A percentile compares a stretch with the other conserved stretches of the same genome.
Conservation (phyloP, 2,888 invertebrate species). For the Drosophila crucigera region DNA sequence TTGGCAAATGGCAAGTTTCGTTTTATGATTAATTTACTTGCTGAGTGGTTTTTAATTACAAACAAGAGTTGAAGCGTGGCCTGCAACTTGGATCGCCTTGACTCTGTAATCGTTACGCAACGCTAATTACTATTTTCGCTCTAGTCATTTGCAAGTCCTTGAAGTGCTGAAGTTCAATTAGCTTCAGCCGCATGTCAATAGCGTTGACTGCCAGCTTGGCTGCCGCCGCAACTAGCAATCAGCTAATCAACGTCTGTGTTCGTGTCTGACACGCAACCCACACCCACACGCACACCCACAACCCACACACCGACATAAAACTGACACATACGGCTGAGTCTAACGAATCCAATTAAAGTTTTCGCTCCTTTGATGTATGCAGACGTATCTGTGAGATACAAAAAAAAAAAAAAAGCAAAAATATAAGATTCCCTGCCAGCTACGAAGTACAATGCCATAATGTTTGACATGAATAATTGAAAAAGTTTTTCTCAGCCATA, state of each 20-base stretch:
- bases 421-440: slow-evolving; percentile 40
- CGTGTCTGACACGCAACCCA: slow-evolving; percentile 31
- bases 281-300: neutral
- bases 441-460: slow-evolving; percentile 68
- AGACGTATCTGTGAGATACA: slow-evolving; percentile 62
- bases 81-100: slow-evolving; percentile 36
- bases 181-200: slow-evolving; percentile 79
- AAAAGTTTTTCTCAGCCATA: slow-evolving; percentile 65
- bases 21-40: slow-evolving; percentile 81
- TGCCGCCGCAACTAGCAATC: slow-evolving; percentile 62
- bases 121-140: slow-evolving; percentile 80
- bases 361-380: slow-evolving; percentile 72
- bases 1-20: slow-evolving; percentile 50
- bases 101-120: slow-evolving; percentile 72
- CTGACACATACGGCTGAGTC: slow-evolving; percentile 39
- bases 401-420: slow-evolving; percentile 43
- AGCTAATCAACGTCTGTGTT: slow-evolving; percentile 71
- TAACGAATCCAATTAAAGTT: slow-evolving; percentile 78
- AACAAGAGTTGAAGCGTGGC: slow-evolving; percentile 73
- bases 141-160: slow-evolving; percentile 81
- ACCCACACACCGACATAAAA: slow-evolving; percentile 5
- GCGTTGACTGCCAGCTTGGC: slow-evolving; percentile 50
- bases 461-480: slow-evolving; percentile 80
- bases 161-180: slow-evolving; percentile 77
- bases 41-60: slow-evolving; percentile 81